Conservation (phyloP, 2,888 invertebrate species). For the Tetragonisca angustula region DNA sequence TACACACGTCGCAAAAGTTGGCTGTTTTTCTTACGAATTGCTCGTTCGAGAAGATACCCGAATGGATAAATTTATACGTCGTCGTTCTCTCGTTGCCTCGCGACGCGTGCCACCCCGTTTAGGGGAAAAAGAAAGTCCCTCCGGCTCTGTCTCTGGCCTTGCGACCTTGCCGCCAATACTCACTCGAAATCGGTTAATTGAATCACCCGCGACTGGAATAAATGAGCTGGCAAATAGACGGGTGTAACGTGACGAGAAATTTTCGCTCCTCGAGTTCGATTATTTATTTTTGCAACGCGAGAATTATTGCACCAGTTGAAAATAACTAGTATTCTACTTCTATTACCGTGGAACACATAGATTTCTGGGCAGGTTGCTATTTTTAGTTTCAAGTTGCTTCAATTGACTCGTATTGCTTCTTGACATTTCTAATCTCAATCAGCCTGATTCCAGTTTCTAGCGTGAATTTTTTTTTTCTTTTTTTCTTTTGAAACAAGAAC, state of each 20-base stretch:
- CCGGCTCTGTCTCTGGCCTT: background rate
- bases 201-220: background rate
- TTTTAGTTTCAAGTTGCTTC: no score
- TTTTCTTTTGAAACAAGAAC: no score
- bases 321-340: no score
- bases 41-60: slow-evolving; percentile 23
- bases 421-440: no score
- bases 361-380: no score
- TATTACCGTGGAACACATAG: no score
- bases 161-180: background rate
- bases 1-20: slow-evolving; percentile 52
- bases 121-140: background rate
- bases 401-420: no score
- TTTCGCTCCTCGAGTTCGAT: background rate
- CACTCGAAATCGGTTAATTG: background rate
- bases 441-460: no score
- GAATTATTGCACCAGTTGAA: no score
- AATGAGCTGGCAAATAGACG: background rate
- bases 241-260: no score
- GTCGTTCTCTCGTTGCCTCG: slow-evolving; percentile 5
- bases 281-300: background rate
- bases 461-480: no score
- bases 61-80: slow-evolving; percentile 47
- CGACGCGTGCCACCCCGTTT: background rate
- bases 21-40: slow-evolving; percentile 44